These are phyloP conservation scores for Ephydatia muelleri DNA, from an alignment of 37 sponge, comb jelly and placozoan species.

Conservation along the genomic window DNA sequence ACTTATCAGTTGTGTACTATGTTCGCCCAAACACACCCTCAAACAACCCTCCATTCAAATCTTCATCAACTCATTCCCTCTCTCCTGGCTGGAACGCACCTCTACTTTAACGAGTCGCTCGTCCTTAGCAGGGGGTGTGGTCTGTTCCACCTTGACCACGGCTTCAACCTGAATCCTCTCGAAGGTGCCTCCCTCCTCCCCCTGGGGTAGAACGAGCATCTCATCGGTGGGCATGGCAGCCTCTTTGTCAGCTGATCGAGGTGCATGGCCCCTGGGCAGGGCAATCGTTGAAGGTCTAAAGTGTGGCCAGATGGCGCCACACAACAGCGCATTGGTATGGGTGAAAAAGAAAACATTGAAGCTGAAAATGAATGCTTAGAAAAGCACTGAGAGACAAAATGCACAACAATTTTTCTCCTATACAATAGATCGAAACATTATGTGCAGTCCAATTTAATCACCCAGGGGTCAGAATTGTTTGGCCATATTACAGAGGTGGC, in stretches of 20 bases:
- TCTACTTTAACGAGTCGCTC: conserved; percentile 13
- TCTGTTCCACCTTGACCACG: not conserved
- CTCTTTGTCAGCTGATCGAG: not conserved
- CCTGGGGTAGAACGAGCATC: not conserved
- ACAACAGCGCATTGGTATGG: not conserved
- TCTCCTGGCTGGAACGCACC: not conserved
- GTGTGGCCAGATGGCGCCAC: not conserved
- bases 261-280: not conserved
- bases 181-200: not conserved
- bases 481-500: no score
- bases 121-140: conserved; percentile 18
- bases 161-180: conserved; percentile 11
- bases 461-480: no score
- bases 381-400: not conserved
- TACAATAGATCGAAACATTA: no score
- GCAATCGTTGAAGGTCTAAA: not conserved
- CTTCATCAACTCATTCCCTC: not conserved
- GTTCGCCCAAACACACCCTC: not conserved
- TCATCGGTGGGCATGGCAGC: not conserved
- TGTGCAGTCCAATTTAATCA: no score
- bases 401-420: not conserved
- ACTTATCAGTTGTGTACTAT: no score
- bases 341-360: not conserved
- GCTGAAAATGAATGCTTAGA: no score
- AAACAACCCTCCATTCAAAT: not conserved